Percentiles rank a stretch among this genome's conserved stretches.
Evolutionary conservation across 1,140 invertebrate genomes (phyloP).

Genomic region (Cyphomyrmex costatus): DNA sequence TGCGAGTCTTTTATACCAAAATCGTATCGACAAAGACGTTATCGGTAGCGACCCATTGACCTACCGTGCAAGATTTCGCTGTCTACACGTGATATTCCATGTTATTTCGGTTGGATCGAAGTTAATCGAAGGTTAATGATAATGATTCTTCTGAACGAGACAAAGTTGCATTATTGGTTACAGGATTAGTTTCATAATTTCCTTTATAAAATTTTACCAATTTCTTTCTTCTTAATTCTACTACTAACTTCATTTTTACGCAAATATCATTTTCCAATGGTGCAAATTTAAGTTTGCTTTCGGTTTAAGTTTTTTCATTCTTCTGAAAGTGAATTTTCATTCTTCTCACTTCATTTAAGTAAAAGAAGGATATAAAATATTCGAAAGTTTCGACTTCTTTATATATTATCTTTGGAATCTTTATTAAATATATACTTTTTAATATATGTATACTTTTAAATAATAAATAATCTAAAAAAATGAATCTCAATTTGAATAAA

Average conservation of each 20-base stretch:
- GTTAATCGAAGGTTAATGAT: conserved; percentile 69
- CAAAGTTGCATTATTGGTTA: conserved; percentile 34
- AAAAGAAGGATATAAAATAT: neutral
- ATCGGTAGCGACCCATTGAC: conserved; percentile 79
- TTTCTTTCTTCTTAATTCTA: neutral
- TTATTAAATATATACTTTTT: neutral
- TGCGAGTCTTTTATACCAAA: conserved; percentile 83
- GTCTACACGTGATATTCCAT: conserved; percentile 69
- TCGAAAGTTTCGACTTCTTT: neutral
- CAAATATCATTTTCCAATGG: neutral
- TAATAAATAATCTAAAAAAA: too few relatives aligned
- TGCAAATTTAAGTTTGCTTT: neutral
- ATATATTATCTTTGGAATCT: neutral
- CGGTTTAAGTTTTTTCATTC: neutral
- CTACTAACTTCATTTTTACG: neutral
- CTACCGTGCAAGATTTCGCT: conserved; percentile 68
- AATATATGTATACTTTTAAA: too few relatives aligned
- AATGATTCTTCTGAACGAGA: conserved; percentile 13
- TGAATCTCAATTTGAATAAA: too few relatives aligned
- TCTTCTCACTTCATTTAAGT: neutral
- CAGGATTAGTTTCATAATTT: neutral
- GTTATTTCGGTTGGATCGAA: conserved; percentile 56
- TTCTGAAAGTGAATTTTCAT: neutral
- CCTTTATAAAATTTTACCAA: neutral
- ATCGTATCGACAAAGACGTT: conserved; percentile 79